Base-by-base conservation (phyloP, 2,797 vertebrate genomes). In the Tadarida brasiliensis region DNA sequence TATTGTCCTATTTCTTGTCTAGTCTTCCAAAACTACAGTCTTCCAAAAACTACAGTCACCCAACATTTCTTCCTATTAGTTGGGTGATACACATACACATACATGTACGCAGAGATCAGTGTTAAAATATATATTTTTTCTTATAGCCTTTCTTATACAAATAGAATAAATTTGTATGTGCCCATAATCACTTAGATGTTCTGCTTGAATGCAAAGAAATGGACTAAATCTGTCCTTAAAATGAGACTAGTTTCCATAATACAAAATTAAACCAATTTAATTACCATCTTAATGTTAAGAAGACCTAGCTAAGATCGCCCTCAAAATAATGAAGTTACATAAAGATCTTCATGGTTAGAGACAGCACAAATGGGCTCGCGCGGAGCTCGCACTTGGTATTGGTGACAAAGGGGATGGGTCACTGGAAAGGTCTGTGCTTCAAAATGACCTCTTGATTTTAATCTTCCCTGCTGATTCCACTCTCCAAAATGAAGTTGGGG, bases 261-360 rank as follows among this genome's bases (percentile, higher is more conserved):
- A 78, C 9, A 95, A 76, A 94, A 96, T 73, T 76, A 87, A 96
- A 83, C 4, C 5, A 84, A 90, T 74, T 57, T 59, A 96, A 92
- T 87, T 87, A 84, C 80, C 44, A 92, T 88, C 93, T 96, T 92
- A 85, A 88, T 77, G 73, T 33, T 95, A 96, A 81, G 6, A 85
- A 68, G 59, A 70, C 14, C 70, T n/a, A 59, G 87, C 39, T 71
- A 89, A 93, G 17, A 93, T 90, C 54, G 93, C 28, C 26, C 51
- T 70, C 11, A 84, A 93, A 95, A 67, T 33, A 93, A 82, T 89
- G 16, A 91, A 67, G 57, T 47, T 77, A 90, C 76, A 51, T 24
- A 77, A 96, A 80, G 39, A 63, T 71, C 57, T 54, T 80, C 26
- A 56, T 67, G 28, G 61, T n/a, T 88, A 59, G 17, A 92, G 17